Percentiles rank a stretch among this genome's conserved stretches.
phyloP scores from a whole-genome alignment of 2,797 vertebrate species.

The Malacoctenus gilli region DNA sequence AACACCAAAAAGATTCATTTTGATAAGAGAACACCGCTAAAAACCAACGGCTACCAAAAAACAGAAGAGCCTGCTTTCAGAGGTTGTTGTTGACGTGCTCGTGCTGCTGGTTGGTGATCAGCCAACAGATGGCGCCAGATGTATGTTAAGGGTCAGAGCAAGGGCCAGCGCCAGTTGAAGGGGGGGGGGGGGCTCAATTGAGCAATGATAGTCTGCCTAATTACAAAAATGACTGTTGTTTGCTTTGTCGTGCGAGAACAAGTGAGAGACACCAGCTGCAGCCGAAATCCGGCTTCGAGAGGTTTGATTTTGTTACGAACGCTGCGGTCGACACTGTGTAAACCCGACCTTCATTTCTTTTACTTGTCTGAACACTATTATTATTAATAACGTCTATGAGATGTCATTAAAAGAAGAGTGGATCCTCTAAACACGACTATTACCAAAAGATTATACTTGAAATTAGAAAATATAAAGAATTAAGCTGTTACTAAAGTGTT shows the following conservation, averaged over 20 bases:
- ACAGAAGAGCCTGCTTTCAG: slow-evolving; percentile 2
- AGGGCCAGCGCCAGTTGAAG: slow-evolving; percentile 3
- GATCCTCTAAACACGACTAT: too few relatives aligned
- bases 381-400: too few relatives aligned
- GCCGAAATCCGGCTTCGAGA: neutral
- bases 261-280: slow-evolving; percentile 20
- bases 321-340: neutral
- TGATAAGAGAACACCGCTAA: too few relatives aligned
- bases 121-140: slow-evolving; percentile 78
- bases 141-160: slow-evolving; percentile 46
- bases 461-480: too few relatives aligned
- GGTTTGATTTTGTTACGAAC: neutral
- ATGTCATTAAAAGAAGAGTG: too few relatives aligned
- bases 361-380: neutral
- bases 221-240: slow-evolving; percentile 18
- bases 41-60: neutral
- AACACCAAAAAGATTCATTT: too few relatives aligned
- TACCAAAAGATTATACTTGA: too few relatives aligned
- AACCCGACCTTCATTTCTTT: neutral
- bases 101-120: slow-evolving; percentile 24
- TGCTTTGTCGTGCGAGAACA: slow-evolving; percentile 3
- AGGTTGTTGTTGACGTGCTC: slow-evolving; percentile 12
- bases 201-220: slow-evolving; percentile 23
- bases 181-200: slow-evolving; percentile 3
- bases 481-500: too few relatives aligned